A percentile compares a stretch with the other conserved stretches of the same genome.
Conservation (phyloP, 1,140 invertebrate species). For the Calliopsis andreniformis region DNA sequence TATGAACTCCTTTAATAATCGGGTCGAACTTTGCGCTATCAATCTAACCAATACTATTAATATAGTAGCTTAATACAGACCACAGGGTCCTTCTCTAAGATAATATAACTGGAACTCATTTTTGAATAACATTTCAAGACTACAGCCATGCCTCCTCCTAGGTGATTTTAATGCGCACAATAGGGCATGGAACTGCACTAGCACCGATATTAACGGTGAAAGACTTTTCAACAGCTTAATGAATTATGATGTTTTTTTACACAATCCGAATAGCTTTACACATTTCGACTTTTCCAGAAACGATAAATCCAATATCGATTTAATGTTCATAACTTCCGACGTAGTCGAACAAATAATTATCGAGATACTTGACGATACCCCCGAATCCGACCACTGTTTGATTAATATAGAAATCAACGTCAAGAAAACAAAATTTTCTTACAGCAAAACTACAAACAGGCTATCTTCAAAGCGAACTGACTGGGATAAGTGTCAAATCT, state of each 20-base stretch:
- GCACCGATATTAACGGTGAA: background rate
- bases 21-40: background rate
- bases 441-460: too few species aligned
- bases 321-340: background rate
- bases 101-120: too few species aligned
- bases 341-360: too few species aligned
- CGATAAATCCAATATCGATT: background rate
- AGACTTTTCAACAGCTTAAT: background rate
- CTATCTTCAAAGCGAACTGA: too few species aligned
- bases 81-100: background rate
- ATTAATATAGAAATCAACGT: too few species aligned
- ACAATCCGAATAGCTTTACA: background rate
- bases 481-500: too few species aligned
- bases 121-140: too few species aligned
- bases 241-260: background rate
- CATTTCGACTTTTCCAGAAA: background rate
- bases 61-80: background rate
- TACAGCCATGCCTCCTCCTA: too few species aligned
- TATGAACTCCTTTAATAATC: background rate
- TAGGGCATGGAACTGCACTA: background rate
- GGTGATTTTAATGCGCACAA: too few species aligned
- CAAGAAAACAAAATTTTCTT: too few species aligned
- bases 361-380: too few species aligned
- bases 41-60: background rate
- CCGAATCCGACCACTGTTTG: too few species aligned